A percentile compares a stretch with the other conserved stretches of the same genome.
phyloP scores from a whole-genome alignment of 2,113 vertebrate genomes.

The Catharus minimus region DNA sequence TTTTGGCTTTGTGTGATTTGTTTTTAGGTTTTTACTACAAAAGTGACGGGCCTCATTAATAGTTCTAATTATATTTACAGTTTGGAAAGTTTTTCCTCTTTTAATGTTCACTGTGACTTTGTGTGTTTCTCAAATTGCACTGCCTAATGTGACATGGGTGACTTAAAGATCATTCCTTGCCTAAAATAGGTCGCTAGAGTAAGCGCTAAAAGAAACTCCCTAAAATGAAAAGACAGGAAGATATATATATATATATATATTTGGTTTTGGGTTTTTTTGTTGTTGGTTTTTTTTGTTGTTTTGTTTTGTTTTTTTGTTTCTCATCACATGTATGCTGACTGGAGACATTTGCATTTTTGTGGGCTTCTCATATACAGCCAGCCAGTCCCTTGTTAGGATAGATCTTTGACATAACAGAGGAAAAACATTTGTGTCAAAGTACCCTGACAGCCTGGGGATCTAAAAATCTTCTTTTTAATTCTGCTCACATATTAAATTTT shows the following conservation, averaged over 20 bases:
- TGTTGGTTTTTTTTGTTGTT: too few species aligned
- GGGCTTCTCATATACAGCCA: neutral
- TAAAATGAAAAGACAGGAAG: neutral
- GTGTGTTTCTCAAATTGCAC: neutral
- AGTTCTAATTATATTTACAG: neutral
- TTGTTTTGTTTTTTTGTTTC: neutral
- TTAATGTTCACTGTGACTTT: neutral
- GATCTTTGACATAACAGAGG: neutral
- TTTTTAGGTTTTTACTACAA: too few species aligned
- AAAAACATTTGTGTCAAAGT: neutral
- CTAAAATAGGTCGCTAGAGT: neutral
- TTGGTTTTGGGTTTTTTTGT: too few species aligned
- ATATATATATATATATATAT: too few species aligned
- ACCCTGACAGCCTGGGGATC: neutral
- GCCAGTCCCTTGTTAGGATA: neutral
- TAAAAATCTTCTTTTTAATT: neutral
- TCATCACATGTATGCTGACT: neutral
- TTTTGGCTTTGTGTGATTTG: neutral
- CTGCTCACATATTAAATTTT: neutral
- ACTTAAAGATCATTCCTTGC: neutral
- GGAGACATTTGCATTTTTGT: neutral
- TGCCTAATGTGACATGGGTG: neutral
- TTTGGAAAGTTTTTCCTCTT: neutral
- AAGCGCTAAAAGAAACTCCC: neutral
- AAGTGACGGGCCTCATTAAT: neutral